Conservation (phyloP, 2,888 invertebrate species). For the Drosophila cracens region DNA sequence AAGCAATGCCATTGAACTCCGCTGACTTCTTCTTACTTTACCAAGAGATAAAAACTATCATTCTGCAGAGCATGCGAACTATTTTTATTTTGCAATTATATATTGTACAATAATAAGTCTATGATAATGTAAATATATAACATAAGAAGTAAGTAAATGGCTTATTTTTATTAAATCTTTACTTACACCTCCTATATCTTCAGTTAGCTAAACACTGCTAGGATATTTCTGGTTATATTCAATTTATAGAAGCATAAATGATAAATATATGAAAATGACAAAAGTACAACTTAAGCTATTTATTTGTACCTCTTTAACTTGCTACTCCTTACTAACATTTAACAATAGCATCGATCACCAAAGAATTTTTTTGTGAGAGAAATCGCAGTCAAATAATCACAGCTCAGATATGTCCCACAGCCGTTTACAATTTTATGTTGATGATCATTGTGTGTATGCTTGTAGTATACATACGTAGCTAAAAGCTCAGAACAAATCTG, state of each 20-base stretch:
- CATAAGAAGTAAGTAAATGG: neutral
- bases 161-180: neutral
- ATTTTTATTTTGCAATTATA: neutral
- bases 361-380: neutral
- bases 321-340: neutral
- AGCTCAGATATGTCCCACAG: neutral
- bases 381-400: neutral
- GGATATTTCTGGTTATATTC: neutral
- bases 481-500: neutral
- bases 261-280: neutral
- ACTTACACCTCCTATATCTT: neutral
- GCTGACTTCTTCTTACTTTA: neutral
- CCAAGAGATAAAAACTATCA: neutral
- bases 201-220: neutral
- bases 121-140: neutral
- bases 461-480: neutral
- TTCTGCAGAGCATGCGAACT: neutral
- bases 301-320: neutral
- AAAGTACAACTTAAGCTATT: neutral
- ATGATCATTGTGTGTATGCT: neutral
- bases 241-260: neutral
- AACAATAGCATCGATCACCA: neutral
- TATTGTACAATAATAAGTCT: neutral
- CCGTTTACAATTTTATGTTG: neutral
- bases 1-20: slow-evolving; percentile 49